A percentile compares a stretch with the other conserved stretches of the same genome.
Conservation (phyloP, 2,113 vertebrate species). For the Plestiodon gilberti region DNA sequence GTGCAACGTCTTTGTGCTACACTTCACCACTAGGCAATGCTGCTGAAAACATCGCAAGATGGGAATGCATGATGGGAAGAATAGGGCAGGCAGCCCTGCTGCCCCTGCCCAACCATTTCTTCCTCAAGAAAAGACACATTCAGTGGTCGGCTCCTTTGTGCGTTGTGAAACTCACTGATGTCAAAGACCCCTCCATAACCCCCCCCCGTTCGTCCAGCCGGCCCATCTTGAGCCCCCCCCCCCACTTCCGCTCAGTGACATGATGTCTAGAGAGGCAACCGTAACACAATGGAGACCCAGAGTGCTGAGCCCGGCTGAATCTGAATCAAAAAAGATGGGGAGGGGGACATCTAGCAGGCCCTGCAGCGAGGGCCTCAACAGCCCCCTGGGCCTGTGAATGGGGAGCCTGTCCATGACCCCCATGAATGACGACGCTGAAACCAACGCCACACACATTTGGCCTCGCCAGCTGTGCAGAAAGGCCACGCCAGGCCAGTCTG, state of each 20-base stretch:
- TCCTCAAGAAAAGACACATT: neutral
- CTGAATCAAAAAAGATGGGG: constrained; percentile 54
- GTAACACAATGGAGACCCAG: constrained; percentile 30
- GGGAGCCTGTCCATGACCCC: constrained; percentile 45
- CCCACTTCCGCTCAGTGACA: neutral
- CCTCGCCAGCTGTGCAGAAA: constrained; percentile 42
- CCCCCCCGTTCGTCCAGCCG: neutral
- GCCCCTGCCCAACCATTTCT: neutral
- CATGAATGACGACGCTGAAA: constrained; percentile 38
- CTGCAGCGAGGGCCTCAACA: neutral
- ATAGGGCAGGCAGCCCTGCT: neutral
- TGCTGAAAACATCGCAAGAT: too few species aligned
- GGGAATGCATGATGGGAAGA: neutral
- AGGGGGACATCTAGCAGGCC: constrained; percentile 47
- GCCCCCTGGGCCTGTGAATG: constrained; percentile 45
- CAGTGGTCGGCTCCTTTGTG: neutral
- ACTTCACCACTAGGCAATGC: neutral
- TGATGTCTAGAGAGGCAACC: constrained; percentile 7
- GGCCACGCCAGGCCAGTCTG: constrained; percentile 21
- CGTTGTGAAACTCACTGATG: fast-evolving
- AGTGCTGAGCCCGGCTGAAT: neutral
- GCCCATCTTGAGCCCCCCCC: neutral
- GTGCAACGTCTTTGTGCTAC: neutral
- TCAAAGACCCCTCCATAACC: neutral
- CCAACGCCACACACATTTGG: constrained; percentile 28